A percentile compares a stretch with the other conserved stretches of the same genome.
These are phyloP conservation scores for Brachionus plicatilis DNA, from an alignment of 1,140 invertebrate species.

Conservation along the genomic window DNA sequence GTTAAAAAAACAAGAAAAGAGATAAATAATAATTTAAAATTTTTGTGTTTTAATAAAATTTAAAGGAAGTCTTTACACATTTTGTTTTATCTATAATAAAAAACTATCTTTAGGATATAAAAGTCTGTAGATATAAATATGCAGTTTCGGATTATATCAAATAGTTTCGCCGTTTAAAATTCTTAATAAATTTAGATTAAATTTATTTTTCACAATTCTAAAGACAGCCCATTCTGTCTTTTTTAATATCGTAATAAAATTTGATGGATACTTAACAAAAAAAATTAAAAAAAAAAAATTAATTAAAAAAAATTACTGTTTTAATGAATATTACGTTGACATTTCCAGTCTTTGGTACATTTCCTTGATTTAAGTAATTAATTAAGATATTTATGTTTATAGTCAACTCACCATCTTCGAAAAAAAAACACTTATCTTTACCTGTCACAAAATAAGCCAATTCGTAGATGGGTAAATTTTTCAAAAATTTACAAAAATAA, in stretches of 20 bases:
- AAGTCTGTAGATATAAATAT: no score
- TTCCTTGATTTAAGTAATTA: no score
- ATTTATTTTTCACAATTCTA: not conserved
- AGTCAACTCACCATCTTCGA: not conserved
- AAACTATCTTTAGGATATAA: no score
- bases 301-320: not conserved
- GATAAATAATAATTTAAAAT: no score
- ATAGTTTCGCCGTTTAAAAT: not conserved
- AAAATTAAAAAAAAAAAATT: not conserved
- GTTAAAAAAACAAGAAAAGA: no score
- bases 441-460: not conserved
- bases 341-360: not conserved
- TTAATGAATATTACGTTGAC: not conserved
- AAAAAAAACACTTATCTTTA: not conserved
- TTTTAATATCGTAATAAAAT: not conserved
- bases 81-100: no score
- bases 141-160: not conserved
- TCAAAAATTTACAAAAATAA: not conserved
- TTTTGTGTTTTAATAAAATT: no score
- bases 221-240: not conserved
- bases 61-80: no score
- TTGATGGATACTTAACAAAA: not conserved
- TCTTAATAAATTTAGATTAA: not conserved
- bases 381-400: no score
- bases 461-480: not conserved